phyloP scores from a whole-genome alignment of 2,888 invertebrate species.

The Rhopalosiphum nymphaeae region DNA sequence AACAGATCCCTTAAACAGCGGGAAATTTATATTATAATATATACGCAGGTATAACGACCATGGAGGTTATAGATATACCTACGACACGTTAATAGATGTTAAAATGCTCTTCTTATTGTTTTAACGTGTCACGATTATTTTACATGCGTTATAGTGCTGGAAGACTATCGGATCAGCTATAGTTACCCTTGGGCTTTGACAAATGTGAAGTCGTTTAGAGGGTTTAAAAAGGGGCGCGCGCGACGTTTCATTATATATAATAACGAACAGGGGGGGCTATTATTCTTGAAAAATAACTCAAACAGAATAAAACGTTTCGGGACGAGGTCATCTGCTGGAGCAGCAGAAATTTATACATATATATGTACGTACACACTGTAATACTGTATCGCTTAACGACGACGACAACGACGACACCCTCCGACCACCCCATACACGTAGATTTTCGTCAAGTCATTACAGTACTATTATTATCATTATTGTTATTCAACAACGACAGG shows the following conservation, averaged over 20 bases:
- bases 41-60: background rate
- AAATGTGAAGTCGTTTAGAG: slow-evolving; percentile 63
- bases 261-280: slow-evolving; percentile 32
- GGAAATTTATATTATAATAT: background rate
- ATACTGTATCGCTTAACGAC: background rate
- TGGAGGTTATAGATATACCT: background rate
- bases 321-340: slow-evolving; percentile 37
- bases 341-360: background rate
- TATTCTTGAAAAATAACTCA: slow-evolving; percentile 46
- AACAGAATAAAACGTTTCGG: slow-evolving; percentile 55
- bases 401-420: slow-evolving; percentile 42
- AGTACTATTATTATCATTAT: background rate
- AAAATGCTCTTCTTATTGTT: slow-evolving; percentile 57
- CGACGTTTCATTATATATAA: slow-evolving; percentile 26
- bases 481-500: background rate
- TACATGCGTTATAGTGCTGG: slow-evolving; percentile 4
- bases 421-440: no score
- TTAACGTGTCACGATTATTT: slow-evolving; percentile 43
- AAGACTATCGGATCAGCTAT: slow-evolving; percentile 22
- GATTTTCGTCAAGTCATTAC: slow-evolving; percentile 14
- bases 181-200: slow-evolving; percentile 43
- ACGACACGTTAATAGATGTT: slow-evolving; percentile 43
- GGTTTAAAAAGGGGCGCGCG: slow-evolving; percentile 47
- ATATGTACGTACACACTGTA: background rate
- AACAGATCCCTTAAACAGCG: background rate